Percentiles rank a stretch among this genome's conserved stretches.
phyloP scores from a whole-genome alignment of 2,797 vertebrate genomes.

The Smutsia gigantea region DNA sequence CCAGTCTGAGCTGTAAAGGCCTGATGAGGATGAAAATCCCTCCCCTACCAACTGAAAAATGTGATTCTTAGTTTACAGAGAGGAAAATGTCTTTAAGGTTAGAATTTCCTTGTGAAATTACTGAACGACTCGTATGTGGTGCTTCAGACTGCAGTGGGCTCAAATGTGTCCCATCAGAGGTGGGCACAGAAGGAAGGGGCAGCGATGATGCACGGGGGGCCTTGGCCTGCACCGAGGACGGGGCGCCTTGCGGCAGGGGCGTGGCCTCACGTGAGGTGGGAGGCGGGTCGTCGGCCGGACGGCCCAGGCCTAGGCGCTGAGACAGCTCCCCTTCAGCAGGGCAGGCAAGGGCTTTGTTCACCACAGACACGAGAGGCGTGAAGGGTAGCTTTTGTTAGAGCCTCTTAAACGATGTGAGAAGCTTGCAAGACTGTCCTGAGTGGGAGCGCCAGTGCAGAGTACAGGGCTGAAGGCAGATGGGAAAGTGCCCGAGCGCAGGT shows the following conservation, averaged over 20 bases:
- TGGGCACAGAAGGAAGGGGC: background rate
- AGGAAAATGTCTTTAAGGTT: background rate
- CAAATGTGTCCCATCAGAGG: background rate
- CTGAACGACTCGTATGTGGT: background rate
- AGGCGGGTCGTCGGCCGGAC: background rate
- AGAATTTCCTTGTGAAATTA: background rate
- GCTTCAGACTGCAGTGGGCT: background rate
- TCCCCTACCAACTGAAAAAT: background rate
- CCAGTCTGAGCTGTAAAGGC: background rate
- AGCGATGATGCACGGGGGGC: too few species aligned
- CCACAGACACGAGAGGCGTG: background rate
- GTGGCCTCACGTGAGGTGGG: background rate
- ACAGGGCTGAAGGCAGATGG: background rate
- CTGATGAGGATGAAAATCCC: background rate
- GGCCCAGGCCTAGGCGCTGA: too few species aligned
- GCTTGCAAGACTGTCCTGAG: background rate
- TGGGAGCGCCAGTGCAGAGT: background rate
- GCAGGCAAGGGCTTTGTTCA: too few species aligned
- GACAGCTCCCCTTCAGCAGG: too few species aligned
- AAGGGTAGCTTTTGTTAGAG: background rate
- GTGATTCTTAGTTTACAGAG: background rate
- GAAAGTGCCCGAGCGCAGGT: background rate
- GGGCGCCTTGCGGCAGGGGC: background rate
- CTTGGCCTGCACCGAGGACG: background rate
- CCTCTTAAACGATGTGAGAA: background rate